Evolutionary conservation across 2,888 invertebrate genomes (phyloP), one percentile per base, ranked within the genome.

Genomic region (Sicus ferrugineus): DNA sequence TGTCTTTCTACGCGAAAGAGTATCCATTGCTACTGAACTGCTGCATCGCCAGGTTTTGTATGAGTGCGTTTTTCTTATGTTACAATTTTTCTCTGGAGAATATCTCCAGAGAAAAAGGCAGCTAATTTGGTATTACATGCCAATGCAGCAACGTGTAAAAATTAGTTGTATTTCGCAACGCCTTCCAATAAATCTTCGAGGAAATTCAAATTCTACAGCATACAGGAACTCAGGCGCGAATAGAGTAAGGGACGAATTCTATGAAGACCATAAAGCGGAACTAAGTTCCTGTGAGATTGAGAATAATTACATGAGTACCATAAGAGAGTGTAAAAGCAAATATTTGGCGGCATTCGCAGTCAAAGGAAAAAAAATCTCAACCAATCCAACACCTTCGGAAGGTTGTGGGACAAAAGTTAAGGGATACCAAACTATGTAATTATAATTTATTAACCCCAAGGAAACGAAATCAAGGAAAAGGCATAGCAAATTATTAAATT

Each of bases 401-500:
- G 64, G 52, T 23, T 42, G 61, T 14, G 14, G 42, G 14, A 42
- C 23, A 28, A 26, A 54, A 14, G 4, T 26, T 23, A 28, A 28
- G n/a, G n/a, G n/a, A 46, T n/a, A 46, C n/a, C 14, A 46, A 46
- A 46, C 46, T 46, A 4, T 9, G 16, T 48, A 50, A 46, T 63
- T 50, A 9, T 28, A n/a, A 30, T 63, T 11, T 21, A 31, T 6
- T 30, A 31, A 54, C n/a, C 66, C 26, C 28, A 52, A 21, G 19
- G 6, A 7, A 2, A 63, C 26, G 46, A 38, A 63, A 56, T 42
- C 65, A 26, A 42, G n/a, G 26, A 21, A 14, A 54, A 54, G 66
- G 66, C 66, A 42, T 66, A 46, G 56, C n/a, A 64, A 66, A 66
- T 66, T 66, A 66, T 46, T 28, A 26, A 66, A 66, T 66, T 58